A percentile compares a stretch with the other conserved stretches of the same genome.
Conservation (phyloP, 64 coral and sea anemone genomes). For the Pachyseris speciosa region DNA sequence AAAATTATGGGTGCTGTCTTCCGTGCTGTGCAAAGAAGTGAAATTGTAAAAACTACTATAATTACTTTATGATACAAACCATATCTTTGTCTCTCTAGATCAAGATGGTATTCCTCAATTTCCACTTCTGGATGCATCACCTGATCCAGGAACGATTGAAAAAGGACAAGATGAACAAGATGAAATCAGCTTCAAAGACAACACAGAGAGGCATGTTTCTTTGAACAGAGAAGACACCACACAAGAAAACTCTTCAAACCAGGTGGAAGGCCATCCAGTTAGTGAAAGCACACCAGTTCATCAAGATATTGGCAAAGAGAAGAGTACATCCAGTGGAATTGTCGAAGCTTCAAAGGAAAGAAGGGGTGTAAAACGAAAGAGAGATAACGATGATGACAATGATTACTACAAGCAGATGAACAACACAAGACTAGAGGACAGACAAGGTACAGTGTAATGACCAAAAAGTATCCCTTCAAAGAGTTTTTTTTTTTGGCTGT, state of each 20-base stretch:
- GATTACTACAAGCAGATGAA: background rate
- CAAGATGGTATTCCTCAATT: background rate
- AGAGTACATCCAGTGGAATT: background rate
- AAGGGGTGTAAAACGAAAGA: constrained; percentile 23
- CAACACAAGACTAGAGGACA: background rate
- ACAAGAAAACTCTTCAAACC: background rate
- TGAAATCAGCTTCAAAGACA: background rate
- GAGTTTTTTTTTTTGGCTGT: too few relatives aligned
- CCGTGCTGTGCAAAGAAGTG: too few relatives aligned
- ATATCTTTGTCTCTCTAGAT: background rate
- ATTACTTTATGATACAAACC: too few relatives aligned
- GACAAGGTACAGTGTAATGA: background rate
- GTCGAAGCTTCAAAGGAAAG: background rate
- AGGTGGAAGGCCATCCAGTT: background rate
- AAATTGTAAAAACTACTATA: too few relatives aligned
- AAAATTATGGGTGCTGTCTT: too few relatives aligned
- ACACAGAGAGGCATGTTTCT: background rate
- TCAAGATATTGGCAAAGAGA: background rate
- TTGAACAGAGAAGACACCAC: background rate
- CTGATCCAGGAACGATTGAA: background rate
- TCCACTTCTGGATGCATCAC: background rate
- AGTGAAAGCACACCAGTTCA: background rate
- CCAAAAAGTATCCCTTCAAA: too few relatives aligned
- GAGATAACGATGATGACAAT: background rate
- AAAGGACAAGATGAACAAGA: background rate